Base-by-base conservation (phyloP, 1,140 invertebrate species). In the Ceratina calcarata region DNA sequence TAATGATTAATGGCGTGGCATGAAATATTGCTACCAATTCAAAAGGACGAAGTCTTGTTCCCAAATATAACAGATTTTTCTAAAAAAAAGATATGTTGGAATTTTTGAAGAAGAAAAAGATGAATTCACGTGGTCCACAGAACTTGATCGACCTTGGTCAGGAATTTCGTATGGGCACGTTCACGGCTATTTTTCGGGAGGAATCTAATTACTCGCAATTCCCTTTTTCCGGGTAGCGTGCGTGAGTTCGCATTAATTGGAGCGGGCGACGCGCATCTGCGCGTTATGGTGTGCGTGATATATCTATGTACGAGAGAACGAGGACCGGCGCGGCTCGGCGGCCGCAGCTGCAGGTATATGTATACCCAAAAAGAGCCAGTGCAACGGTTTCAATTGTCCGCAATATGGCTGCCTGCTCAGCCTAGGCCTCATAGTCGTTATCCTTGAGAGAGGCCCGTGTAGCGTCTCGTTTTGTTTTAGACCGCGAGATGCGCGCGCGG, bases 351-450 rank as follows among this genome's bases (percentile, higher is more conserved):
- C 88, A 87, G 80, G 84, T 84, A 87, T 68, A 70, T 57, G n/a
- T n/a, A 57, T 16, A 16, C 55, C 80, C 77, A 85, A 88, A 88
- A 85, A 83, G 12, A 70, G 86, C 80, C 84, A 75, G 78, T 80
- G 89, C 90, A 90, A 89, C 90, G 90, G 90, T 90, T 92, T 91
- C 91, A 92, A 91, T 92, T 92, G 91, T 92, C 88, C 87, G 88
- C 88, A 91, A 89, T 87, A 91, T 91, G 90, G 90, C 88, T 81
- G 88, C 81, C 82, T 66, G 77, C 76, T 81, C 78, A 69, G 77
- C 84, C 67, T 90, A 89, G 88, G 86, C 81, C 87, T 86, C 87
- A 86, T 90, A 93, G 90, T 92, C 89, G 92, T 93, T 93, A 92
- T 92, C 92, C 92, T 93, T 93, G 92, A 93, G 83, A 91, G 84